A percentile compares a stretch with the other conserved stretches of the same genome.
Evolutionary conservation across 2,797 vertebrate species (phyloP).

Genomic region (Falco peregrinus): DNA sequence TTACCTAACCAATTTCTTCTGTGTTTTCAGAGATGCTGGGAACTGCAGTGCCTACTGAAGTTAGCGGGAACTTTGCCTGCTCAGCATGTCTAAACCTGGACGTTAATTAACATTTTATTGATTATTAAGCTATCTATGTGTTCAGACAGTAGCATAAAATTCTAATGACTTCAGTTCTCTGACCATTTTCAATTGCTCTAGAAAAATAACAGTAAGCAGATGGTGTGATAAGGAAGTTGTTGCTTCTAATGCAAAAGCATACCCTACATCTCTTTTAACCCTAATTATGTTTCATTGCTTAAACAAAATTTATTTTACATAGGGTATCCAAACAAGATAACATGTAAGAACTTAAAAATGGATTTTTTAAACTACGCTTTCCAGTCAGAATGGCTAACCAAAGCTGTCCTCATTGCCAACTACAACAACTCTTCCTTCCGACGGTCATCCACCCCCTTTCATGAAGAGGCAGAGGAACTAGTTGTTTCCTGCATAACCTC

Average conservation of each 20-base stretch:
- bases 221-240: background rate
- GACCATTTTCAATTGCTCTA: background rate
- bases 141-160: background rate
- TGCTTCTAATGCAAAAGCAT: background rate
- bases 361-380: background rate
- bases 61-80: background rate
- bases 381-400: background rate
- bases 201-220: background rate
- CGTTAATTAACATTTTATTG: slow-evolving; percentile 18
- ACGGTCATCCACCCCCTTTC: background rate
- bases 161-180: background rate
- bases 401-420: background rate
- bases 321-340: background rate
- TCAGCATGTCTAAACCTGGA: background rate
- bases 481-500: background rate
- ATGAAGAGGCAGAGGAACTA: background rate
- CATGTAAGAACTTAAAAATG: background rate
- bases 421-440: background rate
- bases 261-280: background rate
- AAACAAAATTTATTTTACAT: background rate
- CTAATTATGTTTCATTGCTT: background rate
- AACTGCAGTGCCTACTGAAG: background rate
- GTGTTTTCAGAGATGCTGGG: background rate
- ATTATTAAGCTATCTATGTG: background rate
- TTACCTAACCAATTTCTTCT: background rate